These are phyloP conservation scores for Atethmia centrago DNA, from an alignment of 2,888 invertebrate species.

Conservation along the genomic window DNA sequence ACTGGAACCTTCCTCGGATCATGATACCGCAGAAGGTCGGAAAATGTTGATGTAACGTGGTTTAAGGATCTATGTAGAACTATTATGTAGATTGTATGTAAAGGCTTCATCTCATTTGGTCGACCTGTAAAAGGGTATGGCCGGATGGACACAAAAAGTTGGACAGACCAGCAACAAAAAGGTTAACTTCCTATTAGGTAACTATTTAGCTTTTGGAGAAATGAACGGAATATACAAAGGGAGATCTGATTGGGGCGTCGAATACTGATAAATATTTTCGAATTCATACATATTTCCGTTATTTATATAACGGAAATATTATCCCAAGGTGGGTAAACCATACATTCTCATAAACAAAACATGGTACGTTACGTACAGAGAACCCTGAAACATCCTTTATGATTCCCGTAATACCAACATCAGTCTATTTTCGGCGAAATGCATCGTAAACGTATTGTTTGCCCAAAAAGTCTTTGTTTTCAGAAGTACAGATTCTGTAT, in stretches of 20 bases:
- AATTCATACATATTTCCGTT: not conserved
- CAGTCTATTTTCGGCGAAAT: slow-evolving; percentile 26
- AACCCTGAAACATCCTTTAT: slow-evolving; percentile 4
- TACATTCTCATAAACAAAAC: slow-evolving; percentile 1
- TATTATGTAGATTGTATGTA: slow-evolving; percentile 26
- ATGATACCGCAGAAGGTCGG: slow-evolving; percentile 47
- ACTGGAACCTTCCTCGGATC: slow-evolving; percentile 45
- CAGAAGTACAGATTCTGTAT: slow-evolving; percentile 51
- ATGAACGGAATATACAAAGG: not conserved
- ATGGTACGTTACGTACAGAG: not conserved
- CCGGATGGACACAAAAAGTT: not conserved
- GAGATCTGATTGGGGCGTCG: not conserved
- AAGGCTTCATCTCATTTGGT: slow-evolving; percentile 24
- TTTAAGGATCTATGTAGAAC: slow-evolving; percentile 31
- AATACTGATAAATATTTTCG: too few species aligned
- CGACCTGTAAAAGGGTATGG: slow-evolving; percentile 11
- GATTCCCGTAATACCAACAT: slow-evolving; percentile 26
- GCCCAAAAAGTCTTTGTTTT: slow-evolving; percentile 50
- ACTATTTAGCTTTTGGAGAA: not conserved
- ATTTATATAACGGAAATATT: too few species aligned
- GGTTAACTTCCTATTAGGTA: not conserved
- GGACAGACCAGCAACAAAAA: not conserved
- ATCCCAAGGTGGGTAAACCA: not conserved
- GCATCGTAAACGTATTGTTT: slow-evolving; percentile 55
- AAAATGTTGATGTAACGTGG: slow-evolving; percentile 46